A percentile compares a stretch with the other conserved stretches of the same genome.
phyloP scores from a whole-genome alignment of 2,113 vertebrate species.

The Zonotrichia leucophrys region DNA sequence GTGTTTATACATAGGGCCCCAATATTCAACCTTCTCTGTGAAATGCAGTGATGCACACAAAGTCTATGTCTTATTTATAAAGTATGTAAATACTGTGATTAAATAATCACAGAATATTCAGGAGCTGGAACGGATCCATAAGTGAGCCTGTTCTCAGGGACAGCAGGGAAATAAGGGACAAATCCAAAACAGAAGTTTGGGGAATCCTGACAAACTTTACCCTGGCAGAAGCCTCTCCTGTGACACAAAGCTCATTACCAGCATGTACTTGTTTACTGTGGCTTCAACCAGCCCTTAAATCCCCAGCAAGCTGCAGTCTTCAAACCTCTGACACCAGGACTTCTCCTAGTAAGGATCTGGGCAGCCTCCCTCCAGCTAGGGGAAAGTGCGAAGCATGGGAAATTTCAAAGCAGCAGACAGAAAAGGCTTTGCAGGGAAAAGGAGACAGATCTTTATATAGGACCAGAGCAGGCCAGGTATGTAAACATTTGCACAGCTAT shows the following conservation, averaged over 20 bases:
- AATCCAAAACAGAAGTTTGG: background rate
- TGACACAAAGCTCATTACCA: background rate
- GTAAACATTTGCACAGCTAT: slow-evolving; percentile 53
- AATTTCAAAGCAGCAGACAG: slow-evolving; percentile 41
- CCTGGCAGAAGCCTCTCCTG: background rate
- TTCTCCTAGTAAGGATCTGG: slow-evolving; percentile 42
- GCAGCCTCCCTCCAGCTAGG: background rate
- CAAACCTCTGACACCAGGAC: background rate
- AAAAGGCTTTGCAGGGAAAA: background rate
- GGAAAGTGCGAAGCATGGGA: background rate
- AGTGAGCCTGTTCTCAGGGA: background rate
- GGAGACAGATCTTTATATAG: slow-evolving; percentile 43
- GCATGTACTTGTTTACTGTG: accelerated
- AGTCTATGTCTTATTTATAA: background rate
- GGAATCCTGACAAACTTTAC: background rate
- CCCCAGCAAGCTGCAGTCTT: background rate
- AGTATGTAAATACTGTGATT: background rate
- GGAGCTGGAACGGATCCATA: background rate
- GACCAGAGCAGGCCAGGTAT: slow-evolving; percentile 29
- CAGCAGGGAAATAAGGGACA: background rate
- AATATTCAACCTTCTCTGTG: background rate
- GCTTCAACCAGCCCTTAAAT: background rate
- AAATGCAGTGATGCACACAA: background rate
- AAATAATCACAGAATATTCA: background rate
- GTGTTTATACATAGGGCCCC: background rate